Evolutionary conservation across 2,888 invertebrate species (phyloP), one percentile per base, ranked within the genome.

Genomic region (Lycaena phlaeas): DNA sequence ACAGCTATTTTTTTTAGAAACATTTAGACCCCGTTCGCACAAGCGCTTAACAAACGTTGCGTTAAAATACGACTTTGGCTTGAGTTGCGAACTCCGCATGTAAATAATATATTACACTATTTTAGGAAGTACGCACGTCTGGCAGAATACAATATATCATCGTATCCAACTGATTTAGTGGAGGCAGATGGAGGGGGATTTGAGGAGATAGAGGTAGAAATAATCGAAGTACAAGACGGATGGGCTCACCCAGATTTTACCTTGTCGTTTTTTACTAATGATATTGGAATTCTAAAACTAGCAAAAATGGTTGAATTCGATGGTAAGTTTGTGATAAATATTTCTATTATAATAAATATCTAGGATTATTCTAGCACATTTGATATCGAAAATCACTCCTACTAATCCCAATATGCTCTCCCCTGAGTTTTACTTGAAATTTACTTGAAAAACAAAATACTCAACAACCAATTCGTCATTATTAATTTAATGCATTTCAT

Each of bases 61-160:
- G n/a, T n/a, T n/a, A n/a, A n/a, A n/a, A n/a, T n/a, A n/a, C n/a
- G n/a, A n/a, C n/a, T n/a, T n/a, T n/a, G n/a, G n/a, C n/a, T n/a
- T n/a, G n/a, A n/a, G n/a, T n/a, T n/a, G n/a, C n/a, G n/a, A n/a
- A n/a, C n/a, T 6, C 1, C n/a, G 1, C 2, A 30, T 7, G 5
- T 15, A n/a, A 5, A 15, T 9, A 30, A 10, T 14, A 30, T 15
- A 14, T 5, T 12, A 18, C 4, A 22, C 7, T 5, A 11, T 39
- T 25, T 26, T 25, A 43, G 43, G 15, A 14, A n/a, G 25, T 17
- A 14, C 4, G 64, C 50, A 27, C 68, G 70, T 30, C 57, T 75
- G 11, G 71, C 73, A 4, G 74, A 75, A 49, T 71, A 70, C 46
- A 64, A 75, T 39, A 36, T 62, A 15, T 49, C 56, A 2, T 41